phyloP scores from a whole-genome alignment of 1,140 invertebrate species.

The Zaprionus nigranus region DNA sequence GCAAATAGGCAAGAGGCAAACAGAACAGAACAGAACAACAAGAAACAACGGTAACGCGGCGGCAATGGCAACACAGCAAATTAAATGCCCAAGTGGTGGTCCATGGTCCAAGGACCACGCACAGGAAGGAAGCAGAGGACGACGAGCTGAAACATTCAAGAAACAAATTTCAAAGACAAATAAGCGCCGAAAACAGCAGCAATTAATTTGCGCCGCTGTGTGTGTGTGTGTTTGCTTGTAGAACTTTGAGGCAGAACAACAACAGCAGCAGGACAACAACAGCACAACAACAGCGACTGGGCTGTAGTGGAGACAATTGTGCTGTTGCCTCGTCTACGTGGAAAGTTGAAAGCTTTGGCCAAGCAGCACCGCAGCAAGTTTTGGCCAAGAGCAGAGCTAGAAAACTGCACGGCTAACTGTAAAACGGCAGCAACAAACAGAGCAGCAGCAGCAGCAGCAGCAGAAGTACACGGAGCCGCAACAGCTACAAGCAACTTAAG shows the following conservation, averaged over 20 bases:
- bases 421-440: conserved; percentile 45
- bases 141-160: conserved; percentile 39
- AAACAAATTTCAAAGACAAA: conserved; percentile 83
- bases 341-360: conserved; percentile 54
- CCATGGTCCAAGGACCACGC: conserved; percentile 34
- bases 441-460: conserved; percentile 53
- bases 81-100: conserved; percentile 59
- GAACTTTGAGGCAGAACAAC: conserved; percentile 40
- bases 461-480: conserved; percentile 54
- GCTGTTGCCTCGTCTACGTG: conserved; percentile 1
- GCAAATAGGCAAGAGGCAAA: conserved; percentile 76
- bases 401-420: conserved; percentile 75
- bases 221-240: conserved; percentile 28
- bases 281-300: conserved; percentile 30
- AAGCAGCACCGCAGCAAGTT: conserved; percentile 58
- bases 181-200: conserved; percentile 82
- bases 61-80: conserved; percentile 39
- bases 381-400: conserved; percentile 51
- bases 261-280: conserved; percentile 1
- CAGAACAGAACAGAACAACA: conserved; percentile 60
- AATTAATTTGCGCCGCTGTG: conserved; percentile 73
- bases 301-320: conserved; percentile 66
- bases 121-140: conserved; percentile 10
- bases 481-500: conserved; percentile 77
- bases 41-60: conserved; percentile 31